These are phyloP conservation scores for Polyommatus icarus DNA, from an alignment of 2,888 invertebrate genomes.

Conservation along the genomic window DNA sequence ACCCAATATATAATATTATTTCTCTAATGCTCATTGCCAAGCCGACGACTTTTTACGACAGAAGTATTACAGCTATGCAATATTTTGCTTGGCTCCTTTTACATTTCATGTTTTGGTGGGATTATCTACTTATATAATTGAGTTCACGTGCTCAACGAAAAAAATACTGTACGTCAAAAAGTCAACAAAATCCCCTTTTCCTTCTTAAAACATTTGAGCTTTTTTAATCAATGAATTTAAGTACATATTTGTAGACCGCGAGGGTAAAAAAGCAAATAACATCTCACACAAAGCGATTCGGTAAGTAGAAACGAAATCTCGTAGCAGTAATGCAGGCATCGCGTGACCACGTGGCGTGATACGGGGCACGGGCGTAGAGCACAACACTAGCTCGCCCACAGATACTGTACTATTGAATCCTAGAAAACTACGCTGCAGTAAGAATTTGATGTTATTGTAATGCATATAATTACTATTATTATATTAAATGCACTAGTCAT, in stretches of 20 bases:
- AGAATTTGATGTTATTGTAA: neutral
- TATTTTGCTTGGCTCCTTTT: no score
- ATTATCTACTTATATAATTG: neutral
- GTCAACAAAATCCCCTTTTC: neutral
- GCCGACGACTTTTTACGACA: no score
- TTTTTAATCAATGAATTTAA: neutral
- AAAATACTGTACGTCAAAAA: neutral
- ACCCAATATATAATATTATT: no score
- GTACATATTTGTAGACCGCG: slow-evolving; percentile 36
- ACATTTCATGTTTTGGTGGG: no score
- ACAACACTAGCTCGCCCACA: slow-evolving; percentile 54
- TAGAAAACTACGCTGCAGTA: neutral
- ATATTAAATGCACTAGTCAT: no score
- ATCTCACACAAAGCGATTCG: slow-evolving; percentile 73
- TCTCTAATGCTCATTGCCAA: no score
- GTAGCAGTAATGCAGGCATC: slow-evolving; percentile 66
- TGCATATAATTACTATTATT: neutral
- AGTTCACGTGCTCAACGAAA: neutral
- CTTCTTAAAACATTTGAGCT: neutral
- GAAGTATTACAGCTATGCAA: no score
- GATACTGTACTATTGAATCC: slow-evolving; percentile 32
- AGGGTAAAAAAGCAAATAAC: slow-evolving; percentile 50
- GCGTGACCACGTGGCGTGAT: slow-evolving; percentile 64
- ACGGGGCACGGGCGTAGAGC: slow-evolving; percentile 48
- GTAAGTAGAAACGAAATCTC: slow-evolving; percentile 75